These are phyloP conservation scores for Agrochola litura DNA, from an alignment of 2,888 invertebrate species.

Conservation along the genomic window DNA sequence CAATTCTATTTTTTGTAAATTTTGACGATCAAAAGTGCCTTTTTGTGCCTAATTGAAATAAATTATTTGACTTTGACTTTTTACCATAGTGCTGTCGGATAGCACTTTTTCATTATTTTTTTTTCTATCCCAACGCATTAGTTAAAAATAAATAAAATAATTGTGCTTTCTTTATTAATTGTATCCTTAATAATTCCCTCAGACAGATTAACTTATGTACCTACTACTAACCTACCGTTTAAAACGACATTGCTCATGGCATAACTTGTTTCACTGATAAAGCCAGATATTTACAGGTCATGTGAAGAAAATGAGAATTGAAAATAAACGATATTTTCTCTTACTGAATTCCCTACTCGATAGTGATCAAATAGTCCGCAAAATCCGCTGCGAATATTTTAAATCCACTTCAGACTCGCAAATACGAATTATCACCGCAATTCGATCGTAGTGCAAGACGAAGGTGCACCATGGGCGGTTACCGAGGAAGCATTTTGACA, in stretches of 20 bases:
- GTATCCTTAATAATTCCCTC: not conserved
- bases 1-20: too few species aligned
- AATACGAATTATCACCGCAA: constrained; percentile 61
- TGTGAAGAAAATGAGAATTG: too few species aligned
- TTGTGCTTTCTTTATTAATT: not conserved
- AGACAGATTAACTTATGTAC: not conserved
- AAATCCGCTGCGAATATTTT: constrained; percentile 12
- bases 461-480: constrained; percentile 69
- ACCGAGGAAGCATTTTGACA: constrained; percentile 65
- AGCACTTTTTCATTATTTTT: not conserved
- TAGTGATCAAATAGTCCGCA: not conserved
- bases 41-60: too few species aligned
- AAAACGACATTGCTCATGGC: not conserved
- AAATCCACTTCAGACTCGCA: constrained; percentile 43
- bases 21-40: too few species aligned
- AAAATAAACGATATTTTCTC: not conserved
- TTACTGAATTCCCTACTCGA: not conserved
- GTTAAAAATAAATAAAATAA: not conserved
- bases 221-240: not conserved
- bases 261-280: not conserved
- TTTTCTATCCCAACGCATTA: not conserved
- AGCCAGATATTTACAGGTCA: not conserved
- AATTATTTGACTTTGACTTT: too few species aligned
- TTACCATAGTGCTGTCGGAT: not conserved
- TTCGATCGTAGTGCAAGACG: constrained; percentile 63